Evolutionary conservation across 2,797 vertebrate species (phyloP), one percentile per base, ranked within the genome.

Genomic region (Peromyscus melanophrys): DNA sequence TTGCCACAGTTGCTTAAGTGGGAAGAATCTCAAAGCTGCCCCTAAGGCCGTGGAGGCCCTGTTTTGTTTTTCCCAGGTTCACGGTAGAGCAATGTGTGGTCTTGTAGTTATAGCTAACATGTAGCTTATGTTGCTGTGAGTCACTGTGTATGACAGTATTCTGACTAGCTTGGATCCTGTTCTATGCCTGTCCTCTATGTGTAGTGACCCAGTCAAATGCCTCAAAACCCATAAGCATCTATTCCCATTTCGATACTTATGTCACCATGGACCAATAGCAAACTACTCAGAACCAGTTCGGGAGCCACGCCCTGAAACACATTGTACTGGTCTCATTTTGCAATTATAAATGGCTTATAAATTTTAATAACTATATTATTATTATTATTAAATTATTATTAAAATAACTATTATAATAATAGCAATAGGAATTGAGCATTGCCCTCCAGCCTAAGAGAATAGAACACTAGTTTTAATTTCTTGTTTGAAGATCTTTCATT

Each of bases 261-360:
- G 34, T 94, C 52, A 6, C 43, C 13, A 0, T 6, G 2, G 23
- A 12, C 78, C 34, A 67, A 59, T 25, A 69, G 31, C n/a, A 90
- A 82, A 40, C 61, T 55, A 34, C 7, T 55, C 16, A 31, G n/a
- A 71, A 80, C 34, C 27, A 12, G 31, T 21, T 63, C 85, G 31
- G 76, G 46, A 76, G 4, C 12, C 77, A 84, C 29, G 0, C 65
- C 67, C 46, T 0, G 46, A 59, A 92, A 88, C 92, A 19, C 92
- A 10, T 57, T 52, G 23, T 13, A 59, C 37, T 52, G 23, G 67
- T 69, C 82, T 71, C 13, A 6, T 92, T 96, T 65, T 90, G 55
- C 88, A 90, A 95, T 93, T 97, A 80, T 14, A 49, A 84, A 55
- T 37, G 55, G 76, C 91, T 89, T 86, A n/a, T 89, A 89, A 92